Percentiles rank a stretch among this genome's conserved stretches.
Conservation (phyloP, 2,113 vertebrate species). For the Gymnorhina tibicen region DNA sequence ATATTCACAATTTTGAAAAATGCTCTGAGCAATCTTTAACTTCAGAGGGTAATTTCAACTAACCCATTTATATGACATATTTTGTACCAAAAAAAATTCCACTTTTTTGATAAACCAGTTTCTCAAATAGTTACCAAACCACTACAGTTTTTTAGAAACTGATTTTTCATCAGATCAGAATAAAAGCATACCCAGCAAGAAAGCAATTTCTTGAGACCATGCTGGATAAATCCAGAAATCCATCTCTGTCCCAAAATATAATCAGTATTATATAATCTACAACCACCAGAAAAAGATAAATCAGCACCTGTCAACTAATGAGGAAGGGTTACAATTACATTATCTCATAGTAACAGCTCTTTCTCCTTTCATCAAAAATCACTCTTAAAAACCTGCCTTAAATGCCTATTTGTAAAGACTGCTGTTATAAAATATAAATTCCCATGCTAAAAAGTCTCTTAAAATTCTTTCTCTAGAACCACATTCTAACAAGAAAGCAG, state of each 20-base stretch:
- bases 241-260: background rate
- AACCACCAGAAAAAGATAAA: slow-evolving; percentile 11
- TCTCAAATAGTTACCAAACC: background rate
- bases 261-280: background rate
- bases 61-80: background rate
- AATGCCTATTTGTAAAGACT: background rate
- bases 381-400: background rate
- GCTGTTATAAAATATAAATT: background rate
- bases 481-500: background rate
- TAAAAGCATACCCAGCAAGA: background rate
- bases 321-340: slow-evolving; percentile 10
- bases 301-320: slow-evolving; percentile 6
- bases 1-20: background rate
- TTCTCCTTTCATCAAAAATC: background rate
- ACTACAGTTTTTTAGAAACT: background rate
- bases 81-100: background rate
- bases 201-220: background rate
- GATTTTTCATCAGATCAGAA: background rate
- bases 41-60: background rate
- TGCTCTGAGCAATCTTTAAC: background rate
- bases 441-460: background rate
- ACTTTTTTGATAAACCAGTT: background rate
- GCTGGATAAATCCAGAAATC: slow-evolving; percentile 12
- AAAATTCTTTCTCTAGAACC: background rate
- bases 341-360: background rate